phyloP scores from a whole-genome alignment of 1,140 invertebrate species.

The Pygmarrhopalites habei region DNA sequence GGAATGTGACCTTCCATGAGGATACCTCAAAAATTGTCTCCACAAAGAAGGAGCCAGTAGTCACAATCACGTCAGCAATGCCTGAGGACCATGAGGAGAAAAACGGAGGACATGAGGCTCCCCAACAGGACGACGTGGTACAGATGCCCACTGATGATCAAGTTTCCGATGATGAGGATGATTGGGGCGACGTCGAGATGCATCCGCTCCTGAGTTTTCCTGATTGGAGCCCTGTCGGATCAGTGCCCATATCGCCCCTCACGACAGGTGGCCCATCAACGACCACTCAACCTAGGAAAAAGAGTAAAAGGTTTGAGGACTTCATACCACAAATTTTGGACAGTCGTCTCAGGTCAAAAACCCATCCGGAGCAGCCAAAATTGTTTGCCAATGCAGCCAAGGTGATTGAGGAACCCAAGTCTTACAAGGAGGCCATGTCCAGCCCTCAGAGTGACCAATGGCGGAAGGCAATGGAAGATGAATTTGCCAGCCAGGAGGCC shows the following conservation, averaged over 20 bases:
- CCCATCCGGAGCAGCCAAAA: too few relatives aligned
- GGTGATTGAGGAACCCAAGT: conserved; percentile 13
- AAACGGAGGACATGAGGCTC: neutral
- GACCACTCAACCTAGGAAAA: too few relatives aligned
- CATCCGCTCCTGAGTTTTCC: too few relatives aligned
- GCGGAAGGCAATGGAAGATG: conserved; percentile 34
- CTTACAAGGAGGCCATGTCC: conserved; percentile 31
- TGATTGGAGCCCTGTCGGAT: too few relatives aligned
- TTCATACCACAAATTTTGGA: neutral
- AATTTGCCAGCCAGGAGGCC: conserved; percentile 29
- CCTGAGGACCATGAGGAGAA: neutral
- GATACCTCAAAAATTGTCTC: neutral
- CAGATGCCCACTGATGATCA: too few relatives aligned
- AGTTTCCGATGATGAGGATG: too few relatives aligned
- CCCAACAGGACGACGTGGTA: neutral
- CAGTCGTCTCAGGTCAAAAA: too few relatives aligned
- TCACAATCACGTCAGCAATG: neutral
- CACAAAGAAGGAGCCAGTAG: too few relatives aligned
- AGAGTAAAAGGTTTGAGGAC: neutral
- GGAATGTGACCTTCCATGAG: conserved; percentile 38
- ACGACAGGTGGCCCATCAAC: too few relatives aligned
- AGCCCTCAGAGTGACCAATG: conserved; percentile 28
- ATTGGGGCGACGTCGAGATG: too few relatives aligned
- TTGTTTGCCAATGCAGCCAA: neutral
- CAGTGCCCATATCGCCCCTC: too few relatives aligned